phyloP scores from a whole-genome alignment of 2,113 vertebrate genomes.

The Heliornis fulica region DNA sequence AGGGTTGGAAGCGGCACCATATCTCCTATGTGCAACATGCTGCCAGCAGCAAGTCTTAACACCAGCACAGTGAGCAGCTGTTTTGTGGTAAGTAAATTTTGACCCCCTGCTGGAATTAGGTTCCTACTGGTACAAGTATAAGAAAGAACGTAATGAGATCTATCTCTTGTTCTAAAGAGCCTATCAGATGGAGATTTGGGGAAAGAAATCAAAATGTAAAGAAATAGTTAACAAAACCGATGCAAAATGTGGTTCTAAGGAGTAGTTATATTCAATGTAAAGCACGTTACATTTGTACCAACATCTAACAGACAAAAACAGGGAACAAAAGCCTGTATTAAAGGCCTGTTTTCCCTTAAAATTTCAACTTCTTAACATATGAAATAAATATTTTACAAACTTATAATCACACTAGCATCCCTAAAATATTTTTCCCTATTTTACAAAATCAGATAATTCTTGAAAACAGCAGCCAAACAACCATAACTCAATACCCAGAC shows the following conservation, averaged over 20 bases:
- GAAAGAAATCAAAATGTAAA: not conserved
- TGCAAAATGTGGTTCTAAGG: not conserved
- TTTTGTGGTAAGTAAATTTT: not conserved
- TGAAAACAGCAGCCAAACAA: not conserved
- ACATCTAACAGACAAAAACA: not conserved
- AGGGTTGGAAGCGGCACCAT: not conserved
- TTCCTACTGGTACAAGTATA: not conserved
- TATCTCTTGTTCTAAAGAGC: not conserved
- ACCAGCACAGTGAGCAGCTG: not conserved
- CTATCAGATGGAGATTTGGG: not conserved
- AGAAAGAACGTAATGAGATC: not conserved
- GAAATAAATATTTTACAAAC: not conserved
- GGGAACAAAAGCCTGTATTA: not conserved
- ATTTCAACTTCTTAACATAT: not conserved
- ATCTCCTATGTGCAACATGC: not conserved
- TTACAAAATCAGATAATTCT: not conserved
- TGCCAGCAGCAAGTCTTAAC: not conserved
- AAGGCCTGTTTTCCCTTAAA: not conserved
- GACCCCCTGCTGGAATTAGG: not conserved
- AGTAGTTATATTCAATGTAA: not conserved
- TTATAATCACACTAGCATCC: not conserved
- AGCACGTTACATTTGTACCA: not conserved
- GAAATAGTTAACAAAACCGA: not conserved
- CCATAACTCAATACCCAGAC: not conserved
- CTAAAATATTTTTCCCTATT: not conserved